phyloP scores from a whole-genome alignment of 2,797 vertebrate genomes.

The Clarias laeviceps region DNA sequence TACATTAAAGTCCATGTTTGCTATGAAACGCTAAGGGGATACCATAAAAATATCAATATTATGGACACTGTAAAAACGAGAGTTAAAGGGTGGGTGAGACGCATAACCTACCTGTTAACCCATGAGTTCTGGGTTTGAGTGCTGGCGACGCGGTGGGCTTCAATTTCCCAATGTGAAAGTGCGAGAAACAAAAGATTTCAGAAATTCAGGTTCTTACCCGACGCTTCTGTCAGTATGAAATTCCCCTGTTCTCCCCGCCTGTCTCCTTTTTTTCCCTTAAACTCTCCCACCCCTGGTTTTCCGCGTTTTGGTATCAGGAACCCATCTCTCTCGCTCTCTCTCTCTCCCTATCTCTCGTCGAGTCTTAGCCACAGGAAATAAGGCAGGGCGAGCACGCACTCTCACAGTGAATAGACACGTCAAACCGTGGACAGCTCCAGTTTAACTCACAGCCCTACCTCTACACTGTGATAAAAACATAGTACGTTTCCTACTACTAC shows the following conservation, averaged over 20 bases:
- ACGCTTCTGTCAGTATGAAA: constrained; percentile 68
- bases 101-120: constrained; percentile 82
- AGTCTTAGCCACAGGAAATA: constrained; percentile 65
- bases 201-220: constrained; percentile 68
- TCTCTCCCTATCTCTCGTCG: constrained; percentile 46
- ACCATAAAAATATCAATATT: not conserved
- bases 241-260: constrained; percentile 73
- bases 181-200: constrained; percentile 65
- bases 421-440: constrained; percentile 59
- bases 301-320: constrained; percentile 78
- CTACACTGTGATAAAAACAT: not conserved
- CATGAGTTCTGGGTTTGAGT: constrained; percentile 79
- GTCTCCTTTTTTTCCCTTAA: constrained; percentile 64
- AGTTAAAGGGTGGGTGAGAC: constrained; percentile 60
- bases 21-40: constrained; percentile 3
- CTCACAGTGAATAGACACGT: constrained; percentile 61
- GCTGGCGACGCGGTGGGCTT: constrained; percentile 72
- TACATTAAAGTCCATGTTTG: constrained; percentile 13
- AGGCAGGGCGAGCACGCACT: constrained; percentile 71
- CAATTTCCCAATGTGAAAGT: constrained; percentile 71
- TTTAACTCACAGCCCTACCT: constrained; percentile 13
- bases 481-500: not conserved
- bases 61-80: constrained; percentile 29
- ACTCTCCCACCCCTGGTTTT: constrained; percentile 77
- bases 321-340: constrained; percentile 67